phyloP scores from a whole-genome alignment of 1,140 invertebrate species.

The Neodiprion pinetum region DNA sequence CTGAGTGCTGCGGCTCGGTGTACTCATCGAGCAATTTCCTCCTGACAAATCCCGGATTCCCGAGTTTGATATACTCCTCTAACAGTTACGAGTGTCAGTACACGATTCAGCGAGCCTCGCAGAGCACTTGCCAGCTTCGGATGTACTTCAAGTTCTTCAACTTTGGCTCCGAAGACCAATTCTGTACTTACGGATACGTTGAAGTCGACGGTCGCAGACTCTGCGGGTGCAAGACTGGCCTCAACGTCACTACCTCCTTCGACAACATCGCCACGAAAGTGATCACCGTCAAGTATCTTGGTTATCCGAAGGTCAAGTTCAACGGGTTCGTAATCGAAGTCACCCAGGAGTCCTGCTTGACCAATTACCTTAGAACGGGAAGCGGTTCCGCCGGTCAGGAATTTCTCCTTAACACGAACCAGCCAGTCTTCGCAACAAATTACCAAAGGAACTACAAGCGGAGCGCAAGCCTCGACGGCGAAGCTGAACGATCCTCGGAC shows the following conservation, averaged over 20 bases:
- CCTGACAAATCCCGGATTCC: conserved; percentile 66
- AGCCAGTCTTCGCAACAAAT: too few relatives aligned
- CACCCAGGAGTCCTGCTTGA: conserved; percentile 61
- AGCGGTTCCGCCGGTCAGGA: too few relatives aligned
- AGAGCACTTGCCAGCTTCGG: conserved; percentile 60
- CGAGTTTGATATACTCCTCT: conserved; percentile 32
- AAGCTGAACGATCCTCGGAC: not conserved
- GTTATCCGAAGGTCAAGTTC: conserved; percentile 41
- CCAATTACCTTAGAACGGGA: not conserved
- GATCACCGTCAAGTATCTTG: conserved; percentile 35
- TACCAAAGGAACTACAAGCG: not conserved
- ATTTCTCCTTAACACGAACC: too few relatives aligned
- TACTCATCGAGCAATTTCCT: conserved; percentile 60
- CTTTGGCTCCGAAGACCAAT: conserved; percentile 53
- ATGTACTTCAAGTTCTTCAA: conserved; percentile 66
- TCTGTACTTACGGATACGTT: conserved; percentile 60
- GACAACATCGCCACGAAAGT: conserved; percentile 28
- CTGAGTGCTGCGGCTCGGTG: conserved; percentile 53
- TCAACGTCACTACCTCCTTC: conserved; percentile 48
- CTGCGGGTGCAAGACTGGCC: conserved; percentile 65
- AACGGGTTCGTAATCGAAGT: conserved; percentile 66
- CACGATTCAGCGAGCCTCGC: conserved; percentile 57
- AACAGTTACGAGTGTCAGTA: conserved; percentile 56
- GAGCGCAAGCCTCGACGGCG: not conserved
- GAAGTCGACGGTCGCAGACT: conserved; percentile 64